Percentiles rank a stretch among this genome's conserved stretches.
phyloP scores from a whole-genome alignment of 92 coral and sea anemone species.

The Meandrina meandrites region DNA sequence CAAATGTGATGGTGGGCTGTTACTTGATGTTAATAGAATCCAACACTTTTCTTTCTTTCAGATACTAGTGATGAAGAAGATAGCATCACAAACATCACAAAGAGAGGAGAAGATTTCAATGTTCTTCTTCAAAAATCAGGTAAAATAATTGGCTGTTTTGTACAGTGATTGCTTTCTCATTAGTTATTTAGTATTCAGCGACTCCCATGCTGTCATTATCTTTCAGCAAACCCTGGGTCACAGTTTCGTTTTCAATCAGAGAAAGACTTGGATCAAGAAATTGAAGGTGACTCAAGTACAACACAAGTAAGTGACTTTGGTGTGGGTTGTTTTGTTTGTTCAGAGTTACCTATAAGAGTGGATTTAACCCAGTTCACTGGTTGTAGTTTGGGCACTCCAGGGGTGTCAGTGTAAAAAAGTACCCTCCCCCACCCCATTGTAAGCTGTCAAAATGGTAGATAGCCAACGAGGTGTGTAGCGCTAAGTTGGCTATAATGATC shows the following conservation, averaged over 20 bases:
- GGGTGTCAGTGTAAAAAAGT: too few relatives aligned
- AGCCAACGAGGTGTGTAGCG: too few relatives aligned
- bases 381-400: too few relatives aligned
- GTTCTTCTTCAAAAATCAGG: conserved; percentile 81
- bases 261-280: conserved; percentile 83
- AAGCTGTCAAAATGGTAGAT: too few relatives aligned
- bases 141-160: conserved; percentile 9
- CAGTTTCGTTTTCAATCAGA: conserved; percentile 89
- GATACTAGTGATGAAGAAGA: conserved; percentile 60
- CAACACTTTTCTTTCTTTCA: conserved; percentile 13
- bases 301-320: conserved; percentile 19
- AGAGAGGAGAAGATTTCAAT: conserved; percentile 86
- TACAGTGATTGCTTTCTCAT: background rate
- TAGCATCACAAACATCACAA: background rate
- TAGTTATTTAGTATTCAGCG: background rate
- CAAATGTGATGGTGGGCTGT: background rate
- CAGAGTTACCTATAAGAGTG: too few relatives aligned
- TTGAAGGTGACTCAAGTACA: conserved; percentile 7
- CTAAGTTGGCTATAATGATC: too few relatives aligned
- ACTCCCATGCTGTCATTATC: background rate
- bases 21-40: background rate
- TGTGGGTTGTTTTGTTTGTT: too few relatives aligned
- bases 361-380: too few relatives aligned
- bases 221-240: conserved; percentile 72
- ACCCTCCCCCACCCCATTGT: too few relatives aligned